Base-by-base conservation (phyloP, 2,113 vertebrate species). In the Athene noctua region DNA sequence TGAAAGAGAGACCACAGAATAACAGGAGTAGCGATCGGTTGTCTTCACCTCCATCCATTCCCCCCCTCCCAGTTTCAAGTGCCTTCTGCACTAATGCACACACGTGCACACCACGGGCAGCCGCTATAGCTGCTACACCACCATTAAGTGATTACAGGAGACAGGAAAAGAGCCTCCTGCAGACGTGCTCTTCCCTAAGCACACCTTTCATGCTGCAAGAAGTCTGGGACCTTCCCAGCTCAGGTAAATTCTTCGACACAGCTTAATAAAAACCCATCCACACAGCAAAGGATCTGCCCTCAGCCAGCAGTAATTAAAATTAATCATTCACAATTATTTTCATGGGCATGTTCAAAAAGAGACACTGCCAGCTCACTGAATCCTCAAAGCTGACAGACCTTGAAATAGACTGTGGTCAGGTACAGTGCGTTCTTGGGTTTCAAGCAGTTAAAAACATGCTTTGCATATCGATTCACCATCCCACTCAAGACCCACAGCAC, bases 291-390 rank as follows among this genome's bases (percentile, higher is more conserved):
- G 87, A 95, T 66, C 87, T 95, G 84, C 81, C 85, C 62, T 81
- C 80, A 94, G 89, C 84, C 74, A 94, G 84, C 55, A 71, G 81
- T 91, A 95, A 97, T 96, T 97, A 95, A 96, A 95, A 96, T 95
- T 97, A 96, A 97, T 96, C 62, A 92, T 91, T 95, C 93, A 96
- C 87, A 93, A 94, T 97, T 96, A 95, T 96, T 97, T 97, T 95
- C 95, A 96, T 18, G 55, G 63, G 40, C 65, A 86, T 80, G 55
- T 86, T 96, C 73, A 80, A 78, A 96, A 95, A 90, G 63, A 94
- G 74, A 74, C 71, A 44, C 66, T 2, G 58, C 62, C 86, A 83
- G 94, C 78, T 89, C 30, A 0, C 89, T 52, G 81, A 88, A 88
- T 94, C 89, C 94, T 97, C 87, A 66, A 90, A 95, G 91, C 19